A percentile compares a stretch with the other conserved stretches of the same genome.
Conservation (phyloP, 2,113 vertebrate species). For the Beaufortia kweichowensis region DNA sequence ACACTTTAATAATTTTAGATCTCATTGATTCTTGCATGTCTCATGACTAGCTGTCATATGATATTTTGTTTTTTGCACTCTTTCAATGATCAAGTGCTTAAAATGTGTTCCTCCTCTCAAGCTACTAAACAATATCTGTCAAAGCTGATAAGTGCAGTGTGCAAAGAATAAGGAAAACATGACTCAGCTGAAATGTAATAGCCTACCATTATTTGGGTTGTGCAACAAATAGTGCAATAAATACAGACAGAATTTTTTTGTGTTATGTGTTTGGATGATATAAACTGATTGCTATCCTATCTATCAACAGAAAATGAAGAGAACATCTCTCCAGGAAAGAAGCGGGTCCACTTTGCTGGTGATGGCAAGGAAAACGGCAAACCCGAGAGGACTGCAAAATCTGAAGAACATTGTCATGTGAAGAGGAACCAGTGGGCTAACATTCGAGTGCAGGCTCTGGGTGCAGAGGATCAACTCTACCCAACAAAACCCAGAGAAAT, state of each 20-base stretch:
- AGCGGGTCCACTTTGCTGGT: conserved; percentile 82
- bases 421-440: conserved; percentile 80
- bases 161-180: background rate
- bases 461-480: conserved; percentile 78
- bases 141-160: background rate
- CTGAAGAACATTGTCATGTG: conserved; percentile 75
- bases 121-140: no score
- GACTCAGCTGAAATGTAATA: background rate
- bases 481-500: conserved; percentile 83
- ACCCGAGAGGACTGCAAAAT: conserved; percentile 53
- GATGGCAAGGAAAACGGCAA: conserved; percentile 80
- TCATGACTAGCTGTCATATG: no score
- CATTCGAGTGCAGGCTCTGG: conserved; percentile 75
- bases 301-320: conserved; percentile 70
- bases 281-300: conserved; percentile 39
- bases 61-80: no score
- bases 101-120: no score
- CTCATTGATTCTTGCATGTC: no score
- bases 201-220: no score
- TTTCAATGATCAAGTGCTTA: no score
- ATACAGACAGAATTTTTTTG: background rate
- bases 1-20: no score
- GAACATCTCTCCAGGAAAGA: conserved; percentile 75
- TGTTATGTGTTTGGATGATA: background rate
- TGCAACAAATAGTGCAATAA: no score